Evolutionary conservation across 2,113 vertebrate genomes (phyloP).

Genomic region (Sylvilagus bachmani): DNA sequence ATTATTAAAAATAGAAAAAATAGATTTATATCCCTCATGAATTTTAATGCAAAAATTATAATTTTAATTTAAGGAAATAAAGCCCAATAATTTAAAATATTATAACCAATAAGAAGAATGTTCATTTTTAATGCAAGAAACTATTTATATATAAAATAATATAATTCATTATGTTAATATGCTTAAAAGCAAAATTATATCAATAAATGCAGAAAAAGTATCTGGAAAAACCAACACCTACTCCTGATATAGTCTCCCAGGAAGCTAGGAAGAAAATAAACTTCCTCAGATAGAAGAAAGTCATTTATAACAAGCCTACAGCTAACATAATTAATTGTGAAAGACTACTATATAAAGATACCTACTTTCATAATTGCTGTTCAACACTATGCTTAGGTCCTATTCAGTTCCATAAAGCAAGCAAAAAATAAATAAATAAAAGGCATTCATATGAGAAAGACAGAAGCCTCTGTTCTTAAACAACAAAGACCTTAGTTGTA

Average conservation of each 20-base stretch:
- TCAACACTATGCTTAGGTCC: background rate
- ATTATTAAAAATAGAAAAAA: background rate
- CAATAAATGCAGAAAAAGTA: background rate
- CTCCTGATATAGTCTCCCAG: background rate
- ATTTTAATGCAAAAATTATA: background rate
- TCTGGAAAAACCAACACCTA: background rate
- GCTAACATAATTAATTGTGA: background rate
- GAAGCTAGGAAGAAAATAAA: background rate
- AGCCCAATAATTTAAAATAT: background rate
- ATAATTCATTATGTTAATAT: background rate
- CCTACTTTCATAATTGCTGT: background rate
- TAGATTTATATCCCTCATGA: background rate
- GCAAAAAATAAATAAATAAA: background rate
- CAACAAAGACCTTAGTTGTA: background rate
- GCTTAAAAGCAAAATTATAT: background rate
- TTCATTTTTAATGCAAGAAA: background rate
- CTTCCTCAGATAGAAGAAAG: background rate
- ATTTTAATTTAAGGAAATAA: background rate
- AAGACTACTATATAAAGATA: background rate
- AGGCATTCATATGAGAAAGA: background rate
- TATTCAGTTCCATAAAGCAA: background rate
- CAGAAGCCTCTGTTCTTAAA: background rate
- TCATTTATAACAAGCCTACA: background rate
- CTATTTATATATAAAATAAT: background rate
- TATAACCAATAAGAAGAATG: background rate